Conservation (phyloP, 1,140 invertebrate genomes). For the Holotrichia oblita region DNA sequence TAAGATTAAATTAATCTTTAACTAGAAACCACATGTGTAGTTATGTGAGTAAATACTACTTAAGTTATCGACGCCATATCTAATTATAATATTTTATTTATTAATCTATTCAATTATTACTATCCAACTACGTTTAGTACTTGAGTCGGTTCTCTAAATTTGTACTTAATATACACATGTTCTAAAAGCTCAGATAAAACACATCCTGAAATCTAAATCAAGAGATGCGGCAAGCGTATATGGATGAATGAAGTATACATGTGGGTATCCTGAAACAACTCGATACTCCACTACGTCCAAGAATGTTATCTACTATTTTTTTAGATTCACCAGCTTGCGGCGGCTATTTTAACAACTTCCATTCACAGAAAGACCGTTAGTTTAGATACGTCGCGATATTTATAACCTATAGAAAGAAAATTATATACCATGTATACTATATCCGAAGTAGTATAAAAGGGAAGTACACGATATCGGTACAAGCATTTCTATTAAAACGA, state of each 20-base stretch:
- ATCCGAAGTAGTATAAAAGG: neutral
- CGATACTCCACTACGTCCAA: neutral
- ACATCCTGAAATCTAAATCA: too few species aligned
- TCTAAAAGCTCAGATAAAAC: too few species aligned
- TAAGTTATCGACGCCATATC: too few species aligned
- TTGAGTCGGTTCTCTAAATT: too few species aligned
- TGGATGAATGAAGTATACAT: neutral
- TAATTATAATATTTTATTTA: too few species aligned
- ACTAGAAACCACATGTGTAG: neutral
- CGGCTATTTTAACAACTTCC: too few species aligned
- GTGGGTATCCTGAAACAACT: neutral
- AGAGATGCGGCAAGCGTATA: too few species aligned
- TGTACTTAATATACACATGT: too few species aligned
- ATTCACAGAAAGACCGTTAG: neutral
- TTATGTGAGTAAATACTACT: too few species aligned
- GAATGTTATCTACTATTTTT: neutral
- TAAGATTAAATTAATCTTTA: neutral
- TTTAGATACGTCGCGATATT: constrained; percentile 19
- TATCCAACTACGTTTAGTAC: too few species aligned
- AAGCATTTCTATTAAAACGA: neutral
- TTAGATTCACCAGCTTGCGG: neutral
- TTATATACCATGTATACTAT: constrained; percentile 7
- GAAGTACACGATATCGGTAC: neutral
- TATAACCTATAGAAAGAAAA: constrained; percentile 12
- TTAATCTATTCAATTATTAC: too few species aligned